Base-by-base conservation (phyloP, 2,797 vertebrate species). In the Pogonophryne albipinna region DNA sequence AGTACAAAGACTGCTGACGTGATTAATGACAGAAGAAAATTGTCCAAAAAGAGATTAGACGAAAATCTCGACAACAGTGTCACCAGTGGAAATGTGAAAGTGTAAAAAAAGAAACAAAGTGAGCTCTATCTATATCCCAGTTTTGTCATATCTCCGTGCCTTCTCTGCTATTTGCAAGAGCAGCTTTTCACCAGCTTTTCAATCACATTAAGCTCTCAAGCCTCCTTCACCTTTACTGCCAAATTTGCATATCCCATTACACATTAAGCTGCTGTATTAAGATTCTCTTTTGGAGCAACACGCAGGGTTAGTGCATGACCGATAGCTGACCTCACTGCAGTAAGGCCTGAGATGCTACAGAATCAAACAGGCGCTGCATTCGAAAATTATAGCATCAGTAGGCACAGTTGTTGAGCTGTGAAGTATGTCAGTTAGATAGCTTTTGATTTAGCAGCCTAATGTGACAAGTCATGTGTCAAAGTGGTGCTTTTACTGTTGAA, bases 201-300 rank as follows among this genome's bases (percentile, higher is more conserved):
- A 65, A 11, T 66, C 31, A 52, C 50, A 56, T 57, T 44, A 38
- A 68, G 60, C 47, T 4, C 45, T 62, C 23, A 47, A 53, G 45
- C 64, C 49, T 55, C 13, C 31, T 64, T 61, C 49, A 56, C 5
- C 19, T 45, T 55, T 67, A 58, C 51, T 59, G 34, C 9, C 10
- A 4, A 41, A 50, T 76, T 75, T 73, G 46, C 63, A 77, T 66
- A 71, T 70, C 14, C 53, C 46, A 51, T 73, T 61, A 85, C 13
- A 53, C 45, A 51, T 66, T 62, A 56, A 59, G 10, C 42, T 66
- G 20, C 76, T 58, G 31, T 11, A 42, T 16, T 61, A 19, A 63
- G 11, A 71, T 27, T 64, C 46, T 10, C 19, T 76, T 63, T 14
- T 15, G 10, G 13, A 50, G 62, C 27, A 56, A 31, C 19, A 56